A percentile compares a stretch with the other conserved stretches of the same genome.
Conservation (phyloP, 2,888 invertebrate genomes). For the Yponomeuta sedellus region DNA sequence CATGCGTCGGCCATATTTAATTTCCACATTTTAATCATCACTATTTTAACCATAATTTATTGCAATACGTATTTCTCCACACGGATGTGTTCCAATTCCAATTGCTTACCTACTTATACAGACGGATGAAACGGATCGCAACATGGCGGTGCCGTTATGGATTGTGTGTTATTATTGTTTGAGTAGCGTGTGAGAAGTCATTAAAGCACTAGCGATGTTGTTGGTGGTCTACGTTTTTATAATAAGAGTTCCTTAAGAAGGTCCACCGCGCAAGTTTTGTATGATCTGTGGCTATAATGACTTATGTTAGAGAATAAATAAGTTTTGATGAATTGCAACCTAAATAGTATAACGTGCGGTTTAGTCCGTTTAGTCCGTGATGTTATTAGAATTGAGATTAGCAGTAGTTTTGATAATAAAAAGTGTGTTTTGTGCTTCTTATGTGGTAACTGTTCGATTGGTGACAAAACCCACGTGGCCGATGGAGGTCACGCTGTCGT, state of each 20-base stretch:
- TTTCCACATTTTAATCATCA: too few relatives aligned
- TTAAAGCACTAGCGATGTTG: background rate
- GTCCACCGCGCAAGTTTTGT: too few relatives aligned
- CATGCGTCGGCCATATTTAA: too few relatives aligned
- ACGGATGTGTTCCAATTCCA: background rate
- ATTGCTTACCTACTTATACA: background rate
- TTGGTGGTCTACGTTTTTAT: too few relatives aligned
- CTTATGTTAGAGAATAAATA: background rate
- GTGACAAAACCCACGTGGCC: slow-evolving; percentile 8
- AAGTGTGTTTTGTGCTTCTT: too few relatives aligned
- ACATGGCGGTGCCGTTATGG: background rate
- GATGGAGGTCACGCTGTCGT: slow-evolving; percentile 38
- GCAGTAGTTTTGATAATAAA: too few relatives aligned
- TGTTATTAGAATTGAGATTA: too few relatives aligned
- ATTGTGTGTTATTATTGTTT: background rate
- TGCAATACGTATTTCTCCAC: background rate
- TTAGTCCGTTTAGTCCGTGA: too few relatives aligned
- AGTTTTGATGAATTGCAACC: background rate
- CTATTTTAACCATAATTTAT: too few relatives aligned
- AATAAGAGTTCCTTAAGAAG: too few relatives aligned
- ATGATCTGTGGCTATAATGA: too few relatives aligned
- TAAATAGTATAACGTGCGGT: background rate
- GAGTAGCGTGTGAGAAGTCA: background rate
- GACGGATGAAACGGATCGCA: background rate
- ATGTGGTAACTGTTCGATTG: too few relatives aligned